Conservation (phyloP, 2,113 vertebrate species). For the Vombatus ursinus region DNA sequence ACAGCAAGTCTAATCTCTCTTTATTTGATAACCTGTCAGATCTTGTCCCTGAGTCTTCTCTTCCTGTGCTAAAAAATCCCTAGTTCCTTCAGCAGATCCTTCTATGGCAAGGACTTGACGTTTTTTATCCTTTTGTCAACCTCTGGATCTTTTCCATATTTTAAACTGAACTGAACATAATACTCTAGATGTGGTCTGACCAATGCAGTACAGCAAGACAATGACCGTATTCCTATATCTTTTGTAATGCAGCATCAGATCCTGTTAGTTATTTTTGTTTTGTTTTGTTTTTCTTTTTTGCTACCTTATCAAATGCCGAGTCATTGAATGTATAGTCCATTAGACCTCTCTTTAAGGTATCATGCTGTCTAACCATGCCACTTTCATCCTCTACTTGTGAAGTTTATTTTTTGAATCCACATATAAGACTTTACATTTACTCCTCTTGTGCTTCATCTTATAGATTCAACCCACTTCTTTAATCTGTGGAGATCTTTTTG, state of each 20-base stretch:
- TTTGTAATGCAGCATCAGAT: not conserved
- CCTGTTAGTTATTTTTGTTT: not conserved
- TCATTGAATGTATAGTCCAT: not conserved
- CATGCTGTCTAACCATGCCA: not conserved
- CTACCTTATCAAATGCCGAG: not conserved
- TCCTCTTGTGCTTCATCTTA: not conserved
- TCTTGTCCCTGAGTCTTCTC: not conserved
- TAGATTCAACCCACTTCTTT: not conserved
- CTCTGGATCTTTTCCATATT: not conserved
- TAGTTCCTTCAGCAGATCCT: not conserved
- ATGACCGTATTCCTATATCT: not conserved
- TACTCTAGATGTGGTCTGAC: not conserved
- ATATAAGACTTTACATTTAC: not conserved
- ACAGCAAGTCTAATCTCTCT: not conserved
- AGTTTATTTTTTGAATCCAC: not conserved
- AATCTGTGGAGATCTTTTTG: not conserved
- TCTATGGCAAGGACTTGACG: not conserved
- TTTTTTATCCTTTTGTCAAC: not conserved
- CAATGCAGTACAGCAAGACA: not conserved
- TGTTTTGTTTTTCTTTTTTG: not conserved
- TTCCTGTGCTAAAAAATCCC: not conserved
- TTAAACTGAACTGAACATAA: not conserved
- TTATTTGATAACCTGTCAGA: not conserved
- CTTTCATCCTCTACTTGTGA: not conserved
- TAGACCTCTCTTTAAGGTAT: not conserved